Evolutionary conservation across 2,888 invertebrate species (phyloP), one percentile per base, ranked within the genome.

Genomic region (Stratiomys singularior): DNA sequence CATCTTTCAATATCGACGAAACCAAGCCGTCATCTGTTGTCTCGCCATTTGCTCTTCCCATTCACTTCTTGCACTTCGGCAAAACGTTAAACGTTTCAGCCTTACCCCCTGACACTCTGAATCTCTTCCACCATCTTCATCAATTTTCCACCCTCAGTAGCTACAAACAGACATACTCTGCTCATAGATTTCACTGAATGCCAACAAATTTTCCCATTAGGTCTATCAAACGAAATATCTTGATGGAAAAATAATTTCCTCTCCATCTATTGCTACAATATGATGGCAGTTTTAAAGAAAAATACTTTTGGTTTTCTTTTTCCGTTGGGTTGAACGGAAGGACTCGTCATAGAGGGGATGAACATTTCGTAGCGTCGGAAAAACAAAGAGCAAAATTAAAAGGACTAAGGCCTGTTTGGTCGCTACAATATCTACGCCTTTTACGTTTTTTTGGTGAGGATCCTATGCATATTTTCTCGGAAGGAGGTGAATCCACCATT

Each of bases 181-280:
- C 13, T 25, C 60, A 25, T 3, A 25, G 60, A 18, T 4, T 52
- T 52, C 60, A 15, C 15, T 28, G n/a, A 15, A 25, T 15, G 11
- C 63, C 63, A 63, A n/a, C 25, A 28, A 25, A 15, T 28, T 27
- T n/a, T 25, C 71, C 28, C 52, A 72, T 72, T 72, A 72, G 56
- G 52, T 72, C 71, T 72, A 72, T 72, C 71, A 46, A 9, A 5
- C 52, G 52, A 56, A 66, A 47, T 52, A 25, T 52, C 28, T 23
- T 72, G 71, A 72, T 72, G 71, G 71, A 72, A 72, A 72, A 72
- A 72, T 72, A 72, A 72, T 72, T 72, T 72, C 71, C 56, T 72
- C 56, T 52, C 28, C 71, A 72, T 72, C 52, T 72, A 72, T 27
- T 25, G 27, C 18, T 21, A 66, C 66, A 66, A 66, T 66, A 66